Evolutionary conservation across 2,888 invertebrate genomes (phyloP), one percentile per base, ranked within the genome.

Genomic region (Oeneis ivallda): DNA sequence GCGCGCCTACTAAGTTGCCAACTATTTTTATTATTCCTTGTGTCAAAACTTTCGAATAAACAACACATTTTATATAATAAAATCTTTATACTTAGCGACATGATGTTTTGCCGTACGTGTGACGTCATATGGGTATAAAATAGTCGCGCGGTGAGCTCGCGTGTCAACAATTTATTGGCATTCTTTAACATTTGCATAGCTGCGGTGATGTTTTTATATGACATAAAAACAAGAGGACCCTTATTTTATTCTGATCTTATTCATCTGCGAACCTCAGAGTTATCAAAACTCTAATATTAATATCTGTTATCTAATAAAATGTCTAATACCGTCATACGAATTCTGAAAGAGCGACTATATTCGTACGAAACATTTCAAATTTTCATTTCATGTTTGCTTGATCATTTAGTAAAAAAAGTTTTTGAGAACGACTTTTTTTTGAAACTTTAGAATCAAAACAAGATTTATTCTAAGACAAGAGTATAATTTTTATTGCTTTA

Each of bases 1-100:
- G 66, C 64, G 70, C 66, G 66, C 53, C 66, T 59, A 65, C 64
- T 74, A 69, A 69, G 74, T 70, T 85, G 86, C 87, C 87, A 86
- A 85, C 76, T 80, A 85, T 84, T 86, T 87, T 86, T 84, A 85
- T 80, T 76, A 77, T 74, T 68, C 79, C 74, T 74, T 76, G 78
- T 78, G 76, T 78, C 76, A 79, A 78, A 81, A 76, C 76, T 77
- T 75, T 76, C 73, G 67, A 76, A 79, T 80, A 80, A 82, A 83
- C 74, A 74, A 69, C 64, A 62, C 58, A 69, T 76, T 80, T 80
- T 76, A 76, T 76, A 75, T 71, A 72, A 64, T 64, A 64, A 62
- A 56, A 57, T 56, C 17, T 62, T 67, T 62, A 67, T 60, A 65
- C 39, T 59, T n/a, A 59, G 59, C 62, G 64, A 52, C 50, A 39